Percentiles rank a stretch among this genome's conserved stretches.
Evolutionary conservation across 1,140 invertebrate species (phyloP).

Genomic region (Aethina tumida): DNA sequence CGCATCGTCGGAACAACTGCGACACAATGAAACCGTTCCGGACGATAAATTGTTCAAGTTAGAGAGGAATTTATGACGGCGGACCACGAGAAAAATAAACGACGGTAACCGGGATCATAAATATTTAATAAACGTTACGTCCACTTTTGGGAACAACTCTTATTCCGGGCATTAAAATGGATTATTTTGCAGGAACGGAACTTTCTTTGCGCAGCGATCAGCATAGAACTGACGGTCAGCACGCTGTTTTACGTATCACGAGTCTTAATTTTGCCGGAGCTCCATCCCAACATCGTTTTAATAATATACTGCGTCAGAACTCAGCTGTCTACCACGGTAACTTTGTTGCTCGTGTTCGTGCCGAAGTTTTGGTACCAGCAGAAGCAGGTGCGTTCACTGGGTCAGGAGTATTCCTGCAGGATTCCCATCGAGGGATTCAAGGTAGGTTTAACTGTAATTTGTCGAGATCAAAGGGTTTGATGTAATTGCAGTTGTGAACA

Average conservation of each 20-base stretch:
- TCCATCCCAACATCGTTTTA: conserved; percentile 60
- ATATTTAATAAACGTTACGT: no score
- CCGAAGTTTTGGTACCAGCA: conserved; percentile 72
- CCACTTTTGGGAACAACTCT: no score
- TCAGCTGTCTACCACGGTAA: conserved; percentile 67
- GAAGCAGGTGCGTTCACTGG: conserved; percentile 51
- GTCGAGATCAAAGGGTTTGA: no score
- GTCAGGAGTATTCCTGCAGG: conserved; percentile 52
- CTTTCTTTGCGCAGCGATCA: conserved; percentile 66
- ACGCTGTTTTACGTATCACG: conserved; percentile 56
- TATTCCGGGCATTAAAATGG: no score
- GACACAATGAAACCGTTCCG: no score
- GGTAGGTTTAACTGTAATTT: conserved; percentile 34
- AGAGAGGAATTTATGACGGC: no score
- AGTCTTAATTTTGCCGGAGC: conserved; percentile 46
- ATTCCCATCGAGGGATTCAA: conserved; percentile 51
- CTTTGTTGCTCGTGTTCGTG: conserved; percentile 63
- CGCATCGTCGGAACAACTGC: no score
- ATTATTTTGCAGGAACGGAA: conserved; percentile 55
- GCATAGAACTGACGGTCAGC: conserved; percentile 64
- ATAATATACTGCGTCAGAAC: conserved; percentile 60
- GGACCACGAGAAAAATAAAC: no score
- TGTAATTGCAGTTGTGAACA: no score
- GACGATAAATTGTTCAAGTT: no score
- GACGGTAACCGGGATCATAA: no score